phyloP scores from a whole-genome alignment of 2,113 vertebrate genomes.

The Echinops telfairi region DNA sequence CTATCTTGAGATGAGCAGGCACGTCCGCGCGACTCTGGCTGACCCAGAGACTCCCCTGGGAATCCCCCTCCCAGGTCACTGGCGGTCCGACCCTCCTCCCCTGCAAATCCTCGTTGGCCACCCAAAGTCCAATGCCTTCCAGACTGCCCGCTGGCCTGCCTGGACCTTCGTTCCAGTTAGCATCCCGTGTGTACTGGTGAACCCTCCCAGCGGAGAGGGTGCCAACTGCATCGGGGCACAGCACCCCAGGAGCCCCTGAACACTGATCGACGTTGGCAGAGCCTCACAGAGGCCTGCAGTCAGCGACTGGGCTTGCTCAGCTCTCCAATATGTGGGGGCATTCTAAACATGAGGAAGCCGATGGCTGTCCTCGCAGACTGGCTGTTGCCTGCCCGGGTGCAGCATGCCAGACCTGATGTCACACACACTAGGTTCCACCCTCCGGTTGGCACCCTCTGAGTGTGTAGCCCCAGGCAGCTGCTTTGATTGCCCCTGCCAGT shows the following conservation, averaged over 20 bases:
- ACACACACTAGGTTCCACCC: neutral
- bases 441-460: neutral
- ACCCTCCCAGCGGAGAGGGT: neutral
- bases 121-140: neutral
- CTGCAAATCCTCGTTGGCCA: neutral
- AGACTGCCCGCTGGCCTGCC: neutral
- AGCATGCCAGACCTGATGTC: neutral
- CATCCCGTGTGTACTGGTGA: neutral
- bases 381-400: neutral
- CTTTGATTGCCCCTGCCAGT: conserved; percentile 64
- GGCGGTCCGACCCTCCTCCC: neutral
- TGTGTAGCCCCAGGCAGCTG: neutral
- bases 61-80: neutral
- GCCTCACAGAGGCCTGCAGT: no score
- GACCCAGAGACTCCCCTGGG: neutral
- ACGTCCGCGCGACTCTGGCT: neutral
- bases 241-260: neutral
- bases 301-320: neutral
- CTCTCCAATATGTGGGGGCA: neutral
- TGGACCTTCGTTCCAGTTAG: neutral
- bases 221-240: neutral
- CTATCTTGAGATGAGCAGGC: neutral
- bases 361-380: neutral
- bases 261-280: neutral
- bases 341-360: neutral